Conservation (phyloP, 2,888 invertebrate genomes). For the Pyrgus malvae region DNA sequence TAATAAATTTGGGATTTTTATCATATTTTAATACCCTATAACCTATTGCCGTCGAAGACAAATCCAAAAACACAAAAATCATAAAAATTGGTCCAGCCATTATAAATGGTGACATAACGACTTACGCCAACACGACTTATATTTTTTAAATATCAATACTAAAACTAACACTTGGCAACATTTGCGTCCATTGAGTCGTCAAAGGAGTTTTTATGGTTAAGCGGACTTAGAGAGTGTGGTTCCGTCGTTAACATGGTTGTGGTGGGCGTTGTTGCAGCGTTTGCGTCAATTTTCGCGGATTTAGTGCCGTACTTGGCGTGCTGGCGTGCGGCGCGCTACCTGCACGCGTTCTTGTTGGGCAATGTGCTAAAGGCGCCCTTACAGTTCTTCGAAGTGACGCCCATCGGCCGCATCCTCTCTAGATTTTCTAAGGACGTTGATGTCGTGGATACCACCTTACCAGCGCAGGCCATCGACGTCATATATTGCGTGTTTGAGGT, state of each 20-base stretch:
- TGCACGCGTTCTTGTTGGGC: constrained; percentile 83
- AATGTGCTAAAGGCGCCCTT: constrained; percentile 86
- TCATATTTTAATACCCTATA: no score
- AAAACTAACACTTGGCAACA: no score
- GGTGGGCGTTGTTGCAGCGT: constrained; percentile 83
- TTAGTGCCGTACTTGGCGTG: constrained; percentile 86
- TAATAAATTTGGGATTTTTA: no score
- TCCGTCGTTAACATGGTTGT: constrained; percentile 5
- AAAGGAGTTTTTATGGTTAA: no score
- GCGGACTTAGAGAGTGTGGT: constrained; percentile 4
- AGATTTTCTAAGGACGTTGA: constrained; percentile 90
- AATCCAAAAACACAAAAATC: no score
- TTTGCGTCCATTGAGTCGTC: no score
- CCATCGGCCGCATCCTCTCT: constrained; percentile 87
- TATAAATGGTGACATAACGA: no score
- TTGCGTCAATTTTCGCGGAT: constrained; percentile 85
- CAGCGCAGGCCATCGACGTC: constrained; percentile 85
- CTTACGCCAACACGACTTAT: no score
- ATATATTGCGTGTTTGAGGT: constrained; percentile 88
- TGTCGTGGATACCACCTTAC: constrained; percentile 86
- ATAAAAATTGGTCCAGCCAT: no score
- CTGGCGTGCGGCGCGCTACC: constrained; percentile 84
- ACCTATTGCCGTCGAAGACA: no score
- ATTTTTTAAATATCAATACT: no score
- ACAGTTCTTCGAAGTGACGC: constrained; percentile 90